A percentile compares a stretch with the other conserved stretches of the same genome.
Evolutionary conservation across 1,140 invertebrate genomes (phyloP).

Genomic region (Branchinecta lindahli): DNA sequence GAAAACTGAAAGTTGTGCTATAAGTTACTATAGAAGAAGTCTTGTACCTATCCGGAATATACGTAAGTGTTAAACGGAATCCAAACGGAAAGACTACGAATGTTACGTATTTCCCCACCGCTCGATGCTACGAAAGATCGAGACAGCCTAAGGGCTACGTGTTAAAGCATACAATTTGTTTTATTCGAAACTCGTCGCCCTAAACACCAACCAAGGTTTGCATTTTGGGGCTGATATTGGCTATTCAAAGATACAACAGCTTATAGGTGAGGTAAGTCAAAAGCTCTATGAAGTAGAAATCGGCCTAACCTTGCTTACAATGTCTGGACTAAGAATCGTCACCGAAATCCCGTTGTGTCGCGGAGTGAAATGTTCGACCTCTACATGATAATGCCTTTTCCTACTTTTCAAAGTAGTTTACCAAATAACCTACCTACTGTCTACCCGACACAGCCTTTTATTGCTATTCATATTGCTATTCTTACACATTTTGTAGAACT

Average conservation of each 20-base stretch:
- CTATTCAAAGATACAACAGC: background rate
- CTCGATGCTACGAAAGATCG: no score
- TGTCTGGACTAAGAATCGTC: background rate
- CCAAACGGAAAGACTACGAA: no score
- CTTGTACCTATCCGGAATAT: no score
- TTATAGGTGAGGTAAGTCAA: background rate
- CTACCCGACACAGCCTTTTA: background rate
- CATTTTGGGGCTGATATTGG: no score
- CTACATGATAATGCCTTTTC: background rate
- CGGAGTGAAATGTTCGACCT: background rate
- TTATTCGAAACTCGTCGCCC: background rate
- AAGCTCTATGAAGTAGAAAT: background rate
- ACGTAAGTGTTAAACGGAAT: no score
- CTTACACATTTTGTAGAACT: no score
- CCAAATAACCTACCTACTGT: background rate
- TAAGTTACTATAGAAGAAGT: no score
- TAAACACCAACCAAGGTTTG: background rate
- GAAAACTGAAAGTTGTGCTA: no score
- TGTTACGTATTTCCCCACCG: no score
- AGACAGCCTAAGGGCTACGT: no score
- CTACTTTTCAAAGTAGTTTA: background rate
- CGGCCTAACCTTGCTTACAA: background rate
- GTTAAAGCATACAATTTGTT: no score
- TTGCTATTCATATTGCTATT: no score
- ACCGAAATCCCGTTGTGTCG: background rate